These are phyloP conservation scores for Paralinhomoeus sp. DNA, from an alignment of 2,888 invertebrate species.

Conservation along the genomic window DNA sequence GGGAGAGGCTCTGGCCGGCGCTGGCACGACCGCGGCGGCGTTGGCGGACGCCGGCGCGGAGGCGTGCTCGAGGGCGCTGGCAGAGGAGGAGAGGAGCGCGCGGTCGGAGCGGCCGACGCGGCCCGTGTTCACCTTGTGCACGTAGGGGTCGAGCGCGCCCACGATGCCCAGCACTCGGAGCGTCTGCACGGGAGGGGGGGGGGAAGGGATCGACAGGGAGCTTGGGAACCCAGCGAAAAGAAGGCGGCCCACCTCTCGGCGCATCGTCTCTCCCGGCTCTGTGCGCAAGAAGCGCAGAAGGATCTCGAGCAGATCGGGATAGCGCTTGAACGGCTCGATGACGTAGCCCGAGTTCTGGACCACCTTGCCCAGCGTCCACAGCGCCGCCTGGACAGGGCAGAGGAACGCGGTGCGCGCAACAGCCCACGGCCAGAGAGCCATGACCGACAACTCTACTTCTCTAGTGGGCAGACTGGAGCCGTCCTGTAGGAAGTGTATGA, in stretches of 20 bases:
- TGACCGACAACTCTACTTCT: no score
- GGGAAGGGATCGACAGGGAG: no score
- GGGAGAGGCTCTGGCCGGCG: no score
- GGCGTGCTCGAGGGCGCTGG: no score
- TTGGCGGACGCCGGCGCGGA: no score
- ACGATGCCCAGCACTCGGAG: constrained; percentile 77
- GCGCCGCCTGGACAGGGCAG: constrained; percentile 45
- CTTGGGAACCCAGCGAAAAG: no score
- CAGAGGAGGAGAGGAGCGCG: no score
- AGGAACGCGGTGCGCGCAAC: neutral
- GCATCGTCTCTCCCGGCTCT: constrained; percentile 41
- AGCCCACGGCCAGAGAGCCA: neutral
- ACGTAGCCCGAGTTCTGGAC: constrained; percentile 90
- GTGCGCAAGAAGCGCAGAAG: constrained; percentile 82
- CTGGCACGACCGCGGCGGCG: no score
- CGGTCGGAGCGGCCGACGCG: no score
- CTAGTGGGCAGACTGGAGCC: constrained; percentile 79
- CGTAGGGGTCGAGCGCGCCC: constrained; percentile 92
- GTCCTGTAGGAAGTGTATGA: constrained; percentile 82
- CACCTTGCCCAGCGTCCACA: constrained; percentile 83
- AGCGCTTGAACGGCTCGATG: constrained; percentile 76
- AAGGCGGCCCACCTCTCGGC: constrained; percentile 6
- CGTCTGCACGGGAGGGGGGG: constrained; percentile 40
- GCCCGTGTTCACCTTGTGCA: constrained; percentile 80
- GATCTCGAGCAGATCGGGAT: constrained; percentile 73